phyloP scores from a whole-genome alignment of 2,113 vertebrate species.

The cattle (Bos taurus) region ARS-UCD2.0 NC_037331.1:115561001-115561500 shows the following conservation, averaged over 20 bases:
- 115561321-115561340: not conserved
- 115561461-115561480: not conserved
- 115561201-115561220: not conserved
- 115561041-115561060: too few relatives aligned
- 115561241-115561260: slow-evolving; percentile 34
- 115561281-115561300: slow-evolving; percentile 15
- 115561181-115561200: not conserved
- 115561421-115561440: slow-evolving; percentile 25
- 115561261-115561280: slow-evolving; percentile 19
- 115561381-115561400: not conserved
- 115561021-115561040: not conserved
- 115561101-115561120: not conserved
- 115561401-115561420: slow-evolving; percentile 48
- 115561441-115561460: slow-evolving; percentile 23
- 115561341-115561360: not conserved
- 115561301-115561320: not conserved
- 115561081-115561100: not conserved
- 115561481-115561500: not conserved
- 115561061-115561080: not conserved
- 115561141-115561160: not conserved
- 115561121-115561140: not conserved
- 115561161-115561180: not conserved
- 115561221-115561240: not conserved
- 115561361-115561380: not conserved
- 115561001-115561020: not conserved